These are phyloP conservation scores for Copidosoma floridanum DNA, from an alignment of 1,140 invertebrate genomes.

Conservation along the genomic window DNA sequence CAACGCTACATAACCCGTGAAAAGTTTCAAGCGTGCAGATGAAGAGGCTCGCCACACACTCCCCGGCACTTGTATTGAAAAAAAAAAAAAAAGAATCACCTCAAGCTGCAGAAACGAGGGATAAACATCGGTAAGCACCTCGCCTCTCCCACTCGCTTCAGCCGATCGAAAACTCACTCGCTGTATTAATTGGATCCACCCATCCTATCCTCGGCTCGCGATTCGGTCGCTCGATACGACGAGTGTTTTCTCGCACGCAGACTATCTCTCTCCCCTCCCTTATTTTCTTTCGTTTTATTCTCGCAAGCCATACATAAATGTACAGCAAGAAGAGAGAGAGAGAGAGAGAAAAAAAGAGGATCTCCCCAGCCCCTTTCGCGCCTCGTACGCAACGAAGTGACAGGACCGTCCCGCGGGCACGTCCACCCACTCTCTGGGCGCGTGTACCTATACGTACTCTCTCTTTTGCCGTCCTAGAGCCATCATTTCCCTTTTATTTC, in stretches of 20 bases:
- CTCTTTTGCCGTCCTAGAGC: slow-evolving; percentile 14
- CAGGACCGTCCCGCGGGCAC: slow-evolving; percentile 27
- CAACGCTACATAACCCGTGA: no score
- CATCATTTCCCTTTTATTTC: slow-evolving; percentile 16
- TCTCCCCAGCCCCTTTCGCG: slow-evolving; percentile 5
- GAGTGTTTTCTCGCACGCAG: not conserved
- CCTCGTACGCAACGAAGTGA: slow-evolving; percentile 23
- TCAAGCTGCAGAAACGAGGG: no score
- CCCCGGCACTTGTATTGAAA: no score
- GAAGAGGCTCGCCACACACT: no score
- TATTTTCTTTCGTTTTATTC: no score
- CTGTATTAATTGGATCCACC: slow-evolving; percentile 23
- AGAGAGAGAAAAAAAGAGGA: no score
- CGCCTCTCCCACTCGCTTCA: not conserved
- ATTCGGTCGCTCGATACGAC: not conserved
- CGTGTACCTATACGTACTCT: no score
- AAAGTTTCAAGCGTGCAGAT: no score
- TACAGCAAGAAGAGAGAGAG: no score
- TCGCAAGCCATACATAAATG: no score
- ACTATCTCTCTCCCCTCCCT: slow-evolving; percentile 7
- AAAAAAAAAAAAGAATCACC: no score
- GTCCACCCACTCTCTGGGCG: slow-evolving; percentile 33
- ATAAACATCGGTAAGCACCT: no score
- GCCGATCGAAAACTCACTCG: not conserved
- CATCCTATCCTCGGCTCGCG: not conserved